Evolutionary conservation across 2,888 invertebrate species (phyloP), one percentile per base, ranked within the genome.

Genomic region (Nebria salina): DNA sequence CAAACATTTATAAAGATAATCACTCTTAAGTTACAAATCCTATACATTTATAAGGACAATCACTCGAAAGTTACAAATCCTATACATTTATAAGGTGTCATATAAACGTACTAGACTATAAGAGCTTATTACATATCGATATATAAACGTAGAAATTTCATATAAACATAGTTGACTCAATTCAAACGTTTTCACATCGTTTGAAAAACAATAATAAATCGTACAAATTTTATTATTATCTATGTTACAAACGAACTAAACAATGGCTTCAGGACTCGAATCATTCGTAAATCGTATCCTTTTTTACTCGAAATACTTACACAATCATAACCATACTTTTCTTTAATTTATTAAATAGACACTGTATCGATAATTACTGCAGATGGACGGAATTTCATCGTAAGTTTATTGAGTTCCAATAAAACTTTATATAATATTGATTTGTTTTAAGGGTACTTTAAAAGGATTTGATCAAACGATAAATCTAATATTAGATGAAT

Each of bases 391-490:
- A 97, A 97, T 88, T 98, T 98, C 87, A 96, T 98, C 85, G 94
- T 94, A 89, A 91, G 93, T 90, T 54, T 6, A 84, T 77, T 68
- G n/a, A 11, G 65, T 13, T 54, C 75, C 9, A 9, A 72, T 41
- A 9, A 73, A 65, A n/a, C 20, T 25, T 20, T 20, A 20, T 20
- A 20, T 20, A 20, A 70, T 73, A 72, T 76, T 65, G 73, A 75
- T 54, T 54, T 54, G 11, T 70, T 25, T 26, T 83, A 85, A 95
- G 95, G 99, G 99, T 72, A 97, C 97, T 0, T 89, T 99, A 83
- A 98, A 98, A 89, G 99, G 99, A 43, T 99, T 98, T 89, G 99
- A 99, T 90, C 99, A 99, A 90, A 97, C 98, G n/a, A 97, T 99
- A 84, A 99, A 99, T 88, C 92, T 99, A 84, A 98, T 99, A 86